Base-by-base conservation (phyloP, 2,113 vertebrate genomes). In the Nibea albiflora region DNA sequence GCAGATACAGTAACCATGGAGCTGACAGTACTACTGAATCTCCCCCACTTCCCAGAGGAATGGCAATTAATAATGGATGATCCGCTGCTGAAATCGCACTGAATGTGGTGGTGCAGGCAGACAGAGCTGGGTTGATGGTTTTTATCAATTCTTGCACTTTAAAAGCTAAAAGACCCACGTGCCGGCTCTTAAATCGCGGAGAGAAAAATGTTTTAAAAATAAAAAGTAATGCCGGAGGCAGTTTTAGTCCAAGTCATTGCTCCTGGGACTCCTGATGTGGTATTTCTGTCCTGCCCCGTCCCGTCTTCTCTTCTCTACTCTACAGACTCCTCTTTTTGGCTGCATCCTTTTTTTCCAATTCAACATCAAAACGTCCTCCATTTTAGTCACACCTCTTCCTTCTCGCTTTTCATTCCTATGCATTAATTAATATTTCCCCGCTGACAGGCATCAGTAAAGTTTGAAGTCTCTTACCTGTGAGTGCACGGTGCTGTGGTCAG, bases 401-500 rank as follows among this genome's bases (percentile, higher is more conserved):
- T 9, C 35, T 35, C 9, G 6, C 35, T 39, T 26, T 20, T 26
- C 58, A 14, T 68, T 54, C 28, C 4, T 47, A 11, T 19, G 58
- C 4, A 20, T 39, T 46, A 14, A 19, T 19, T 16, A 12, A 54
- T 4, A 46, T 58, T 56, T 56, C n/a, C 54, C 58, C 5, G 17
- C 49, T 60, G 20, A 70, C 65, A 57, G 4, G 3, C 52, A 47
- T 10, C 5, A 14, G 22, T n/a, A 16, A 61, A 22, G 53, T 70
- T 20, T 53, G 39, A n/a, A 57, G 1, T 62, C 16, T 91, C 95
- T 78, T 92, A 99, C 98, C 98, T 99, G 97, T 39, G 98, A 99
- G 93, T 99, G 98, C 73, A 96, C 95, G 3, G 98, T 99, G 91
- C 98, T 99, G 88, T 99, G 98, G 94, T 99, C 98, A 10, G 96